Conservation (phyloP, 1,140 invertebrate species). For the Cyrtorhinus lividipennis region DNA sequence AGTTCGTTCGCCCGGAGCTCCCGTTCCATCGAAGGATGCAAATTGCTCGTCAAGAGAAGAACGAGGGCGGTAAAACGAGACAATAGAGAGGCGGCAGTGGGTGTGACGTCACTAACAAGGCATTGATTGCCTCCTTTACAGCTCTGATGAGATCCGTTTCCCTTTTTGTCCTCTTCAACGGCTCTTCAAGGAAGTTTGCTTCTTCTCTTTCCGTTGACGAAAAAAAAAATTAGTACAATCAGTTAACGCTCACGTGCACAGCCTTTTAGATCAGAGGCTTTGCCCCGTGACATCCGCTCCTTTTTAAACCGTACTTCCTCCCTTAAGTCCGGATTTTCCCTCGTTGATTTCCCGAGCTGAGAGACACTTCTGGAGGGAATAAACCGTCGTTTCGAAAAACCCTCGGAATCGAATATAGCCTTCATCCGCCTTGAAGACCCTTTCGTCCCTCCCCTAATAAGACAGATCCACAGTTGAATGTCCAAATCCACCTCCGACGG, state of each 20-base stretch:
- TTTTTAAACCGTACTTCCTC: not conserved
- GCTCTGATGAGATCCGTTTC: constrained; percentile 4
- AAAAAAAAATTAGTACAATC: not conserved
- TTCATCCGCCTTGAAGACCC: too few relatives aligned
- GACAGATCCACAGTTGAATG: too few relatives aligned
- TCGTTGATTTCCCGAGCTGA: not conserved
- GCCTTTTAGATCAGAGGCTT: not conserved
- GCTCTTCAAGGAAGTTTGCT: not conserved
- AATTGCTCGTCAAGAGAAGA: too few relatives aligned
- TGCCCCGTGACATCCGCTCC: not conserved
- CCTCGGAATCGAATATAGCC: too few relatives aligned
- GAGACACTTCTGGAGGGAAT: too few relatives aligned
- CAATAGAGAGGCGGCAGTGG: not conserved
- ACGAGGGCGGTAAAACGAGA: too few relatives aligned
- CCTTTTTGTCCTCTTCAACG: constrained; percentile 1
- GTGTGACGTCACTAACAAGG: constrained; percentile 5
- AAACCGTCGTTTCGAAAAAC: too few relatives aligned
- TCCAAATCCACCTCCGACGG: too few relatives aligned
- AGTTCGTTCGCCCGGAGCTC: too few relatives aligned
- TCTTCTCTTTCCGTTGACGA: not conserved
- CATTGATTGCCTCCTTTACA: constrained; percentile 6
- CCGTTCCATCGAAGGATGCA: too few relatives aligned
- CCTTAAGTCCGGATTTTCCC: not conserved
- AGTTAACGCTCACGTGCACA: not conserved
- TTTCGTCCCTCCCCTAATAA: too few relatives aligned